Base-by-base conservation (phyloP, 2,888 invertebrate genomes). In the Ornithoptera alexandrae region DNA sequence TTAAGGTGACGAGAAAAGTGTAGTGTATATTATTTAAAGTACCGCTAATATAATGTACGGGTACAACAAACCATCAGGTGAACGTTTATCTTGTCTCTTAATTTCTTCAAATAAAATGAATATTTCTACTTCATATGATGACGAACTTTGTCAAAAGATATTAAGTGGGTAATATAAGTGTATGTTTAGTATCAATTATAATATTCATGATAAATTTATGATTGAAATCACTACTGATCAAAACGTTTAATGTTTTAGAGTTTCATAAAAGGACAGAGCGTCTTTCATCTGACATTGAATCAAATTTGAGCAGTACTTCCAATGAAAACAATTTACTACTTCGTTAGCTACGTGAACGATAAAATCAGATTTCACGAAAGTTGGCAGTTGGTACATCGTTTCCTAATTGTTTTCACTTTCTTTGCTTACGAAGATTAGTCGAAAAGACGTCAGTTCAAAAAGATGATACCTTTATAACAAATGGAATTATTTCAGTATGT, bases 371-470 rank as follows among this genome's bases (percentile, higher is more conserved):
- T 69, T 74, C 77, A 86, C 80, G 87, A 87, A 87, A 89, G 88
- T 82, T 75, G 72, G 71, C 69, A 77, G 79, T 84, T 79, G 80
- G 82, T 76, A 81, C 82, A 73, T 73, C 74, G 84, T 83, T 83
- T 81, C 83, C 85, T 88, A 88, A 89, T 89, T 90, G 86, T 89
- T 89, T 89, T 88, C 85, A 82, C 88, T 90, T 89, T 89, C 84
- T 76, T 81, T 81, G 81, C 81, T 87, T 88, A 84, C 85, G 84
- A 83, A 74, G 75, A 79, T 85, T 87, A 85, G 81, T 83, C 82
- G 79, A 78, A 70, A 77, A 76, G 73, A 75, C 76, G 75, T 77
- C 78, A 78, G 78, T 75, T 76, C 73, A 72, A 76, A 79, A 15
- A 46, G 88, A 90, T 88, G 73, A 75, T 87, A 90, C 90, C 90